Evolutionary conservation across 2,113 vertebrate species (phyloP).

Genomic region (Poeciliopsis occidentalis): DNA sequence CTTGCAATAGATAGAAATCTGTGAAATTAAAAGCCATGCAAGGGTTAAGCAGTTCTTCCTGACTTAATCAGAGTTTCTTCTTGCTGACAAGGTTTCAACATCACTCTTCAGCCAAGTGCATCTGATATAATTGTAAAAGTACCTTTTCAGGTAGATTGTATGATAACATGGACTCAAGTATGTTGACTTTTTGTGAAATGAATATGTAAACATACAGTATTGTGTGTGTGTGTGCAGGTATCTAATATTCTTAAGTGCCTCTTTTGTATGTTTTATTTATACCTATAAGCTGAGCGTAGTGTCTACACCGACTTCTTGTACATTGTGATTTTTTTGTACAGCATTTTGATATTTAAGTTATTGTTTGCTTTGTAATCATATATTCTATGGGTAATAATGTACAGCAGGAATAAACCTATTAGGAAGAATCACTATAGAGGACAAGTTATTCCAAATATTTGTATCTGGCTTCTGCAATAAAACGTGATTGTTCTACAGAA

Average conservation of each 20-base stretch:
- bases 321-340: constrained; percentile 62
- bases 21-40: constrained; percentile 51
- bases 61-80: constrained; percentile 40
- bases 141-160: constrained; percentile 65
- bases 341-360: constrained; percentile 54
- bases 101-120: constrained; percentile 41
- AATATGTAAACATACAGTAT: constrained; percentile 22
- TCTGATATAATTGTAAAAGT: constrained; percentile 68
- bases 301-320: constrained; percentile 42
- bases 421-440: constrained; percentile 6
- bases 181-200: constrained; percentile 37
- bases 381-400: constrained; percentile 33
- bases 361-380: constrained; percentile 35
- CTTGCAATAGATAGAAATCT: constrained; percentile 17
- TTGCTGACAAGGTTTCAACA: constrained; percentile 29
- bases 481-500: constrained; percentile 46
- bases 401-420: constrained; percentile 25
- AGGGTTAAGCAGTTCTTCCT: constrained; percentile 18
- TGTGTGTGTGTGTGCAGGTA: constrained; percentile 9
- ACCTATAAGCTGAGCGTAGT: constrained; percentile 45
- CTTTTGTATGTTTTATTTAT: constrained; percentile 69
- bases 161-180: constrained; percentile 53
- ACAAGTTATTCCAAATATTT: constrained; percentile 42
- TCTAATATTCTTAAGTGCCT: constrained; percentile 78
- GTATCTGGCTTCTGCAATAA: constrained; percentile 43